Conservation (phyloP, 2,888 invertebrate species). For the Operophtera brumata region DNA sequence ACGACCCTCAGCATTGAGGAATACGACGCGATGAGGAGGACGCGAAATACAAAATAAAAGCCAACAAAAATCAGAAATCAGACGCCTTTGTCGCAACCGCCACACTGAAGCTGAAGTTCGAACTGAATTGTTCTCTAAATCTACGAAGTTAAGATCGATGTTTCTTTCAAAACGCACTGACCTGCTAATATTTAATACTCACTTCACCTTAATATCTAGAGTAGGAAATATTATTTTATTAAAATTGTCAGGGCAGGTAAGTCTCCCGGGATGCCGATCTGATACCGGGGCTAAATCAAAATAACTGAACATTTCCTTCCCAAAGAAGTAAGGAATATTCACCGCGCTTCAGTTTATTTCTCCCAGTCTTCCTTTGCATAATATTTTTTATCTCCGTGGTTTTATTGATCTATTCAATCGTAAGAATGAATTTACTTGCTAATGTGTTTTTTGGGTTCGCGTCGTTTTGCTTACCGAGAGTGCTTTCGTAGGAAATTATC, state of each 20-base stretch:
- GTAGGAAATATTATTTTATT: conserved; percentile 39
- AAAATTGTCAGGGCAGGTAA: conserved; percentile 39
- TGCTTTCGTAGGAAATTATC: conserved; percentile 38
- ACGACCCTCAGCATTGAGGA: too few species aligned
- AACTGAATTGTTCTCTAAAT: too few species aligned
- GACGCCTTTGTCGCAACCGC: too few species aligned
- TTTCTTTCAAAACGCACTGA: too few species aligned
- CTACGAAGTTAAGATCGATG: too few species aligned
- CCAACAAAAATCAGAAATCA: too few species aligned
- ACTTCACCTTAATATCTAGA: conserved; percentile 34
- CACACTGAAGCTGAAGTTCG: too few species aligned
- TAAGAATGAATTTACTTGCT: conserved; percentile 47
- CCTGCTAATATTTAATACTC: too few species aligned
- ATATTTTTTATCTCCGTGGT: conserved; percentile 30
- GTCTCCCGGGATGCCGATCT: conserved; percentile 36
- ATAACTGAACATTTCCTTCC: conserved; percentile 58
- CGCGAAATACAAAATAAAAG: too few species aligned
- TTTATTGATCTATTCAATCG: conserved; percentile 67
- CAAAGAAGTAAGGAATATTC: conserved; percentile 41
- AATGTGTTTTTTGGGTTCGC: conserved; percentile 49
- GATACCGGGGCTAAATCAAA: conserved; percentile 54
- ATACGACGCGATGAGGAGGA: too few species aligned
- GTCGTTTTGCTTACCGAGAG: conserved; percentile 26
- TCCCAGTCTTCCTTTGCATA: conserved; percentile 33
- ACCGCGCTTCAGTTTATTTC: conserved; percentile 34